phyloP scores from a whole-genome alignment of 2,113 vertebrate species.

The Prinia subflava region DNA sequence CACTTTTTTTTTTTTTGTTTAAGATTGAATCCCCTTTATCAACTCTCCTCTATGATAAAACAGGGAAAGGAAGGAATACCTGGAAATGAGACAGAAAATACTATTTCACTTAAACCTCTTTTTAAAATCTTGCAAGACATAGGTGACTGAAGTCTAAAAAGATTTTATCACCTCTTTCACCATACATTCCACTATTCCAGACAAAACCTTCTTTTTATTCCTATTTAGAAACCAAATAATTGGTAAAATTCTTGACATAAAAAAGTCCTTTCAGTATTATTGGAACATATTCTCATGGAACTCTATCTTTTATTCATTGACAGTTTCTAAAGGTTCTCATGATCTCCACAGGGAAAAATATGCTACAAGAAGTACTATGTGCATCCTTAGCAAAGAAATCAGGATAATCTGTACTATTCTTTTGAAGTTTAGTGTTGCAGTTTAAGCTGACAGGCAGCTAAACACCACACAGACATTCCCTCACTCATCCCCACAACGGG shows the following conservation, averaged over 20 bases:
- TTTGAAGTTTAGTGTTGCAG: not conserved
- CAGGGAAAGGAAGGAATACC: not conserved
- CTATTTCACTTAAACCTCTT: not conserved
- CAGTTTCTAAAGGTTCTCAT: not conserved
- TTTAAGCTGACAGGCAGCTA: not conserved
- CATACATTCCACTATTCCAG: not conserved
- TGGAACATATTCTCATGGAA: not conserved
- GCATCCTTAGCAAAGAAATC: not conserved
- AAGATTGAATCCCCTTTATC: not conserved
- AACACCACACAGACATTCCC: not conserved
- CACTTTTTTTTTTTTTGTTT: not conserved
- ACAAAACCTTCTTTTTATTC: not conserved
- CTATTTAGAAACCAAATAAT: conserved; percentile 4
- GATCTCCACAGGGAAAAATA: not conserved
- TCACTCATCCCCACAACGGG: not conserved
- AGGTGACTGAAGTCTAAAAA: not conserved
- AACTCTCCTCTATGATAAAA: not conserved
- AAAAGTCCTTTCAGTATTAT: not conserved
- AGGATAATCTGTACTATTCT: not conserved
- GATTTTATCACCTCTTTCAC: not conserved
- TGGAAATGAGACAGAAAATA: not conserved
- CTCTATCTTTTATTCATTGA: not conserved
- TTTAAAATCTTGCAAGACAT: not conserved
- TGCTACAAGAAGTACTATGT: not conserved
- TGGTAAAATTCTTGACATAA: not conserved